phyloP scores from a whole-genome alignment of 2,797 vertebrate genomes.

The Paratrypauchen microcephalus region DNA sequence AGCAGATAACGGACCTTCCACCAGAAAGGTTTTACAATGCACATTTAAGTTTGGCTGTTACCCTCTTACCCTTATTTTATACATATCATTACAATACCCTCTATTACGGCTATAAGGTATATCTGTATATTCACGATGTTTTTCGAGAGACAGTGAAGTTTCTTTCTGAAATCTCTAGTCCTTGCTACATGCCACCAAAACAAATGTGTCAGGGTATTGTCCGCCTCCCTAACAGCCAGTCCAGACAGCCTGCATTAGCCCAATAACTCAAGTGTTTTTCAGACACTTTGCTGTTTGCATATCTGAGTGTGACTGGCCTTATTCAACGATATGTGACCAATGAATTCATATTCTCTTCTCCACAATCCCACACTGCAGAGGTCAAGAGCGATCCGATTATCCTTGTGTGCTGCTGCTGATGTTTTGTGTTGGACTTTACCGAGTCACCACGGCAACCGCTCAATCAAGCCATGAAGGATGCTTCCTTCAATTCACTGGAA shows the following conservation, averaged over 20 bases:
- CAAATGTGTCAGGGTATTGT: not conserved
- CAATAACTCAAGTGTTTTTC: slow-evolving; percentile 17
- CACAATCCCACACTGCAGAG: slow-evolving; percentile 62
- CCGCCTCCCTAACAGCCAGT: not conserved
- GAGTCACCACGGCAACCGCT: slow-evolving; percentile 76
- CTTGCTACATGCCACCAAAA: slow-evolving; percentile 1
- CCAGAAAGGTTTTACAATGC: no score
- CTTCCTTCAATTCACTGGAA: slow-evolving; percentile 68
- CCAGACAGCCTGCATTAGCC: not conserved
- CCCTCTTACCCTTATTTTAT: no score
- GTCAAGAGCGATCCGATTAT: slow-evolving; percentile 70
- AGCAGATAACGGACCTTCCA: no score
- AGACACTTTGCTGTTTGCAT: slow-evolving; percentile 25
- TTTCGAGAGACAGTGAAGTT: not conserved
- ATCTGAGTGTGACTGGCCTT: slow-evolving; percentile 50
- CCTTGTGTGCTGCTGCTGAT: slow-evolving; percentile 41
- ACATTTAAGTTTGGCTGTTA: no score
- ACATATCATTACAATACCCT: no score
- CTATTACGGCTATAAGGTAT: no score
- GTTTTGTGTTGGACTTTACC: slow-evolving; percentile 60
- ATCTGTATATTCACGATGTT: not conserved
- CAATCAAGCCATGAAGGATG: slow-evolving; percentile 72
- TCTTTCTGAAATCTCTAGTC: not conserved
- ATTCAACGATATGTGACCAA: slow-evolving; percentile 53
- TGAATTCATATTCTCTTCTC: slow-evolving; percentile 60